Evolutionary conservation across 2,113 vertebrate species (phyloP).

Genomic region (Cercocebus atys): DNA sequence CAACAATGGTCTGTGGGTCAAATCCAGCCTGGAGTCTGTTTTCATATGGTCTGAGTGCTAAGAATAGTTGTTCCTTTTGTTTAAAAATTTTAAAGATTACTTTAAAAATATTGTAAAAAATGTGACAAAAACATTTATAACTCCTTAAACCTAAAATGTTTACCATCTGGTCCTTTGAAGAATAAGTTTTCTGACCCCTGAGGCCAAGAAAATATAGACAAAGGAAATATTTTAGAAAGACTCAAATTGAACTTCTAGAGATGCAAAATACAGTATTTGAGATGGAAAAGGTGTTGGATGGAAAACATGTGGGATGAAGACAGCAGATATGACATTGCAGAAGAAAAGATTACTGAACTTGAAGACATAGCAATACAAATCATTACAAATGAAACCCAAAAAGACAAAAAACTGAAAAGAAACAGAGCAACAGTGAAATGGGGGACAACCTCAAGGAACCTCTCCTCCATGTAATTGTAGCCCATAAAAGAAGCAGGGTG

Average conservation of each 20-base stretch:
- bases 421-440: background rate
- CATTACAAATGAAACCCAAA: background rate
- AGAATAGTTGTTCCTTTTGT: background rate
- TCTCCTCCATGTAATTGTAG: background rate
- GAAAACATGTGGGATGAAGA: background rate
- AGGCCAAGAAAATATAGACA: background rate
- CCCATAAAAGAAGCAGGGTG: background rate
- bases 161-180: background rate
- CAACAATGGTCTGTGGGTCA: background rate
- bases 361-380: background rate
- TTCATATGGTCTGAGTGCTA: background rate
- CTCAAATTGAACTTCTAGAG: background rate
- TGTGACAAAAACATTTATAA: background rate
- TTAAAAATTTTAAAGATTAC: background rate
- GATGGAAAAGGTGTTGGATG: background rate
- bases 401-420: background rate
- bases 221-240: background rate
- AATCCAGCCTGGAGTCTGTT: background rate
- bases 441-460: background rate
- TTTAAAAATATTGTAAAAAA: background rate
- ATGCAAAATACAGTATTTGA: background rate
- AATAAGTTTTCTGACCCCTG: background rate
- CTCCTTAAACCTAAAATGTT: background rate
- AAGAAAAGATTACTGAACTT: background rate
- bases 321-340: background rate